Percentiles rank a stretch among this genome's conserved stretches.
phyloP scores from a whole-genome alignment of 2,797 vertebrate genomes.

The Notolepis coatsorum region DNA sequence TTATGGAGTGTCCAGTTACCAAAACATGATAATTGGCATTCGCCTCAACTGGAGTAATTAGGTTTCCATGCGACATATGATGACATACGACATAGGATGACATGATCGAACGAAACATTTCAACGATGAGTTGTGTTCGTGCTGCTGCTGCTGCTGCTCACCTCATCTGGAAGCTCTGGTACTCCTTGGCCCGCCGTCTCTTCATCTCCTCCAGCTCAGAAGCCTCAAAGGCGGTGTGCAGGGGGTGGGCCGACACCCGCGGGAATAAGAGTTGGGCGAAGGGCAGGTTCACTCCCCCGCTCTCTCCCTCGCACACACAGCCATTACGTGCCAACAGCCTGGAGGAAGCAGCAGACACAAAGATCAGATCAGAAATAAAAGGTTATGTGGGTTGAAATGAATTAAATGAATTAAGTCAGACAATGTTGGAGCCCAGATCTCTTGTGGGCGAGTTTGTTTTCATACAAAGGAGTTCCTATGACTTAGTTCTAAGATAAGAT shows the following conservation, averaged over 20 bases:
- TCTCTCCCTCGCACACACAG: conserved; percentile 85
- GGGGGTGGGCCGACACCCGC: conserved; percentile 74
- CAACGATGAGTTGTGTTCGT: no score
- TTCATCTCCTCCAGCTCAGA: conserved; percentile 81
- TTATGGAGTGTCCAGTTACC: no score
- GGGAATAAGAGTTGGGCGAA: conserved; percentile 83
- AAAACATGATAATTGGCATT: no score
- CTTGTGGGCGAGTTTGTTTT: background rate
- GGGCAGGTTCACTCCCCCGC: conserved; percentile 76
- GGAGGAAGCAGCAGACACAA: conserved; percentile 22
- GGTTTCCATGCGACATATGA: no score
- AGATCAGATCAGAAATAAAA: no score
- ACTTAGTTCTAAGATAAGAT: no score
- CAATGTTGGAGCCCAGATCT: background rate
- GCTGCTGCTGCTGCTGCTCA: no score
- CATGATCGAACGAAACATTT: no score
- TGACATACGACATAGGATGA: background rate
- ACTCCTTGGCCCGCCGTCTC: conserved; percentile 82
- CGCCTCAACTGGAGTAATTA: no score
- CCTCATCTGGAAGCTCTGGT: conserved; percentile 82
- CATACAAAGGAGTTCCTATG: no score
- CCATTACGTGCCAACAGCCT: conserved; percentile 86
- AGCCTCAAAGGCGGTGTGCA: conserved; percentile 79
- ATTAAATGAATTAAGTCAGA: background rate
- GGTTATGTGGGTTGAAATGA: background rate